Percentiles rank a stretch among this genome's conserved stretches.
These are phyloP conservation scores for Andrena bicolor DNA, from an alignment of 2,888 invertebrate species.

Conservation along the genomic window DNA sequence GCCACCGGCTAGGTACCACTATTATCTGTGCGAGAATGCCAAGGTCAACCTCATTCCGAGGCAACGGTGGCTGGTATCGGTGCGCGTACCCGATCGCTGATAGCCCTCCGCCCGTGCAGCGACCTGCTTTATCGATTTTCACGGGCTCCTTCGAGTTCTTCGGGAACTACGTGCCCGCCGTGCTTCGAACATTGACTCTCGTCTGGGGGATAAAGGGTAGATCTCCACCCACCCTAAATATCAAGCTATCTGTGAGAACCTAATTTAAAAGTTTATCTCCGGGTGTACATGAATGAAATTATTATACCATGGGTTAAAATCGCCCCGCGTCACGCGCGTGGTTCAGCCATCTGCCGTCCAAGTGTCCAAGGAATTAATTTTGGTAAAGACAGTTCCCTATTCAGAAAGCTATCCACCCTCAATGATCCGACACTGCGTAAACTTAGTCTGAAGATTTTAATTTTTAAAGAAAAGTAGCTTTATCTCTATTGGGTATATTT, in stretches of 20 bases:
- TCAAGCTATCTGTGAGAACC: neutral
- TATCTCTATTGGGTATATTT: no score
- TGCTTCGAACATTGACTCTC: neutral
- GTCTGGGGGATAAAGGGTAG: neutral
- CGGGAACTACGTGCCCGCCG: neutral
- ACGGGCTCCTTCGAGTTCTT: neutral
- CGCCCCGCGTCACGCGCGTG: no score
- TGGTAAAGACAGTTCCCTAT: no score
- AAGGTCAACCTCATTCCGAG: constrained; percentile 81
- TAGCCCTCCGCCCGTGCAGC: constrained; percentile 33
- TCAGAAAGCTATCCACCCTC: no score
- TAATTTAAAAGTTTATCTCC: no score
- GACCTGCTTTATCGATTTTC: constrained; percentile 31
- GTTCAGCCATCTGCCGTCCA: no score
- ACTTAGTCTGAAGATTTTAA: no score
- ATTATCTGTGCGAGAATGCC: constrained; percentile 80
- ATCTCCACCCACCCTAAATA: neutral
- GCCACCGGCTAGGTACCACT: constrained; percentile 66
- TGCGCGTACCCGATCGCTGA: constrained; percentile 50
- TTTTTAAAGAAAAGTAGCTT: no score
- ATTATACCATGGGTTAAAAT: no score
- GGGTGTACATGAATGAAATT: no score
- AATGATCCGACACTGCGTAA: no score
- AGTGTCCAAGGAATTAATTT: no score
- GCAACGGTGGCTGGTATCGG: constrained; percentile 58